Evolutionary conservation across 2,113 vertebrate genomes (phyloP).

Genomic region (Leucosticte australis): DNA sequence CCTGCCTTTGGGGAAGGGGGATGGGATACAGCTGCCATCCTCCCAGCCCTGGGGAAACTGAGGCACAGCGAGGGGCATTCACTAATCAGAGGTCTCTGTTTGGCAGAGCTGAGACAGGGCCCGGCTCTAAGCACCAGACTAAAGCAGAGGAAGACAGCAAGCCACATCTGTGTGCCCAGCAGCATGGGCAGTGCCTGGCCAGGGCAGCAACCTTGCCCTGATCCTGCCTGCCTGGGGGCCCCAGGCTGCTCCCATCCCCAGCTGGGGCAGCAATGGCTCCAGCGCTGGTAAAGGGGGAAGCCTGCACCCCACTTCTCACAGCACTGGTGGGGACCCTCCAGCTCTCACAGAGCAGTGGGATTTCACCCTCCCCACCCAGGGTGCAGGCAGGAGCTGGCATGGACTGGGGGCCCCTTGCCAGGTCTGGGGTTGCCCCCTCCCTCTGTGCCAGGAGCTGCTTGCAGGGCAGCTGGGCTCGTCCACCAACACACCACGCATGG

Average conservation of each 20-base stretch:
- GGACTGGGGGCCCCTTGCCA: not conserved
- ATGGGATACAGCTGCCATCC: not conserved
- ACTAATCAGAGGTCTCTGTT: constrained; percentile 59
- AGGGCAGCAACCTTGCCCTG: not conserved
- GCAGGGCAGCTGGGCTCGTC: accelerated
- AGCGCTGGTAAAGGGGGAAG: constrained; percentile 3
- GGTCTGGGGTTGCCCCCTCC: not conserved
- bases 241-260: not conserved
- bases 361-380: not conserved
- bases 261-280: not conserved
- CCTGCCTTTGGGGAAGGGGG: not conserved
- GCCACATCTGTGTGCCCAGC: not conserved
- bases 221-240: not conserved
- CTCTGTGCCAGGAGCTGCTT: not conserved
- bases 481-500: constrained; percentile 29
- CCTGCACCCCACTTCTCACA: constrained; percentile 54
- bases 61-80: constrained; percentile 30
- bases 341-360: not conserved
- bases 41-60: constrained; percentile 23
- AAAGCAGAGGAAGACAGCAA: constrained; percentile 66
- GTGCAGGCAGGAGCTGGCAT: not conserved
- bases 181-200: not conserved
- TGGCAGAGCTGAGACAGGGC: constrained; percentile 47
- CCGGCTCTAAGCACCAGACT: constrained; percentile 61
- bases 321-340: not conserved